Evolutionary conservation across 2,888 invertebrate species (phyloP).

Genomic region (Tetropium fuscum): DNA sequence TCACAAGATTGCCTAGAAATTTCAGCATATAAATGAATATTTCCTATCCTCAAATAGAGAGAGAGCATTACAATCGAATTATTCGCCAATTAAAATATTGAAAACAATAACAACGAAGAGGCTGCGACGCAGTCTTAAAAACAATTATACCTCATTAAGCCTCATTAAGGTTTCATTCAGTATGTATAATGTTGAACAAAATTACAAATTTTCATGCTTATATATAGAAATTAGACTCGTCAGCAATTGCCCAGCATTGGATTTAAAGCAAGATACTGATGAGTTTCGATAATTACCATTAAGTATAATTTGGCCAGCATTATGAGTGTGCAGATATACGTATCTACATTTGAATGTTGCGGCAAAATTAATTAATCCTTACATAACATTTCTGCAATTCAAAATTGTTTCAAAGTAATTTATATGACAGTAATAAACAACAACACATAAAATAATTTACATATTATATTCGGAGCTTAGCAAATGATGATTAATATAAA

Average conservation of each 20-base stretch:
- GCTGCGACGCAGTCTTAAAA: no score
- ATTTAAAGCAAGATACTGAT: no score
- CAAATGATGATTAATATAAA: slow-evolving; percentile 48
- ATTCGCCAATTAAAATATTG: no score
- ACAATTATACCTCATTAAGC: no score
- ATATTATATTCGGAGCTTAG: slow-evolving; percentile 34
- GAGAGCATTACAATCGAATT: no score
- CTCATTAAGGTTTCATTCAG: no score
- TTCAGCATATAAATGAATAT: no score
- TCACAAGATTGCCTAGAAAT: no score
- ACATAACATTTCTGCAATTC: slow-evolving; percentile 7
- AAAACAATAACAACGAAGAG: no score
- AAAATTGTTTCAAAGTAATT: slow-evolving; percentile 24
- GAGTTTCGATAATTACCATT: slow-evolving; percentile 11
- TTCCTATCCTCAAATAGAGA: no score
- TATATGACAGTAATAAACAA: slow-evolving; percentile 15
- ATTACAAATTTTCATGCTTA: no score
- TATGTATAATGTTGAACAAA: no score
- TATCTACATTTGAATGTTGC: slow-evolving; percentile 10
- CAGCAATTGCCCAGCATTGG: neutral
- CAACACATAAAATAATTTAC: slow-evolving; percentile 27
- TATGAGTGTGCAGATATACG: slow-evolving; percentile 5
- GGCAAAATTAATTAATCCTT: slow-evolving; percentile 14
- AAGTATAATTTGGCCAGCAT: slow-evolving; percentile 14
- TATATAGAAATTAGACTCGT: slow-evolving; percentile 7